Evolutionary conservation across 2,888 invertebrate genomes (phyloP).

Genomic region (Neoaliturus tenellus): DNA sequence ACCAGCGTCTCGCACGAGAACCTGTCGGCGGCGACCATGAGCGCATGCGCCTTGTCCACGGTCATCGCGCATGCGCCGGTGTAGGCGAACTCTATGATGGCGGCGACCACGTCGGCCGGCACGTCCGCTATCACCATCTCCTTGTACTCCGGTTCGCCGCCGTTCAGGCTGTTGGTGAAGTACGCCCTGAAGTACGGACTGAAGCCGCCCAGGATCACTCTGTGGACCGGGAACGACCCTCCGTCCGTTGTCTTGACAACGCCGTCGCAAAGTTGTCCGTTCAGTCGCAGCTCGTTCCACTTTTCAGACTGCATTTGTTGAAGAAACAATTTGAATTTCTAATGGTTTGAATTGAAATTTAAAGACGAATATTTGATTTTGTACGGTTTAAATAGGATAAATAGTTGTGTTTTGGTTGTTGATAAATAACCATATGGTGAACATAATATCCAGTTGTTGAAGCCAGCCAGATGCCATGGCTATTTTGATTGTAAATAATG

Average conservation of each 20-base stretch:
- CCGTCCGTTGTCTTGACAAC: slow-evolving; percentile 79
- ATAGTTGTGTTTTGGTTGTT: no score
- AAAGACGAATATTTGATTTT: background rate
- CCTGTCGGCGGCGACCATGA: slow-evolving; percentile 83
- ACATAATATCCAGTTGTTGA: no score
- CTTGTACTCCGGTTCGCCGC: slow-evolving; percentile 77
- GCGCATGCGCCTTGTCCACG: slow-evolving; percentile 80
- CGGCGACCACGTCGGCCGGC: slow-evolving; percentile 77
- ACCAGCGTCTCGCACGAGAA: slow-evolving; percentile 85
- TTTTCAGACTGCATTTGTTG: background rate
- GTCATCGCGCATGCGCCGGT: slow-evolving; percentile 81
- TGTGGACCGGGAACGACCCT: slow-evolving; percentile 79
- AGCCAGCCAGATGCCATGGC: no score
- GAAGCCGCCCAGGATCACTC: slow-evolving; percentile 82
- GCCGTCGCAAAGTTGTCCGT: slow-evolving; percentile 83
- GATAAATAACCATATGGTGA: no score
- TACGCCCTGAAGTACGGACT: slow-evolving; percentile 85
- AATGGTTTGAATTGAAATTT: background rate
- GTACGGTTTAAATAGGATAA: no score
- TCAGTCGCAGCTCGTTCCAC: slow-evolving; percentile 71
- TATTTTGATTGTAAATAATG: no score
- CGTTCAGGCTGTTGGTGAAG: slow-evolving; percentile 81
- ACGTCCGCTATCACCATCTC: slow-evolving; percentile 78
- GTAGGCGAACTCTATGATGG: slow-evolving; percentile 85
- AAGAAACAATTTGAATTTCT: background rate